A percentile compares a stretch with the other conserved stretches of the same genome.
These are phyloP conservation scores for Alligator mississippiensis DNA, from an alignment of 2,113 vertebrate species.

Conservation along the genomic window DNA sequence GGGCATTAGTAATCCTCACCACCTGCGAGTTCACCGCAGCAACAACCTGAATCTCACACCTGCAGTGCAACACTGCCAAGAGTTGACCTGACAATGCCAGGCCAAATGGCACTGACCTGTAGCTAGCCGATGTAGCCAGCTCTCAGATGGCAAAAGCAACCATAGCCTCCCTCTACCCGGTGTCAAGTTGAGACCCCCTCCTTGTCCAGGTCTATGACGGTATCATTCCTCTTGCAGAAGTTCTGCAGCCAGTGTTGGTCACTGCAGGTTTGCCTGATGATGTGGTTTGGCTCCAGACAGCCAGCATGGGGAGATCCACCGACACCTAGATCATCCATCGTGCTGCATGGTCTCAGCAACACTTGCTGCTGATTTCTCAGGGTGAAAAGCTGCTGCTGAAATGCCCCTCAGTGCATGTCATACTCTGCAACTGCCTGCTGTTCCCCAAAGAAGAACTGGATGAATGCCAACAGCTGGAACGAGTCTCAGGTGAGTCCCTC, in stretches of 20 bases:
- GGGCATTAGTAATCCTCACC: background rate
- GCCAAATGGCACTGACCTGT: background rate
- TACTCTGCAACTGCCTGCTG: fast-evolving
- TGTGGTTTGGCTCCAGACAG: background rate
- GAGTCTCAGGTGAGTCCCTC: background rate
- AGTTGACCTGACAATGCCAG: background rate
- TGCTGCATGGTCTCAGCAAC: background rate
- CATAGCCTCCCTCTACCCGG: background rate
- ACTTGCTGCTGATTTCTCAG: background rate
- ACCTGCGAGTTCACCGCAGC: background rate
- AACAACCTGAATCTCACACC: background rate
- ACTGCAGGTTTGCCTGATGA: background rate
- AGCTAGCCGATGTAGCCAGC: background rate
- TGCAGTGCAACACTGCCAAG: background rate
- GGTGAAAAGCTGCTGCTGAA: background rate
- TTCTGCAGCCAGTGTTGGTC: background rate
- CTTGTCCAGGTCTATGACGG: background rate
- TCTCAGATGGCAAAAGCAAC: background rate
- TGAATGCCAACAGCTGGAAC: background rate
- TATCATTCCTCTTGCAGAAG: background rate
- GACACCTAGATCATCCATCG: background rate
- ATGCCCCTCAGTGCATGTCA: background rate
- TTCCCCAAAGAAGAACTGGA: background rate
- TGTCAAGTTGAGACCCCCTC: background rate
- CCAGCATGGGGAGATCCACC: background rate